Base-by-base conservation (phyloP, 2,113 vertebrate genomes). In the Hyla sarda region DNA sequence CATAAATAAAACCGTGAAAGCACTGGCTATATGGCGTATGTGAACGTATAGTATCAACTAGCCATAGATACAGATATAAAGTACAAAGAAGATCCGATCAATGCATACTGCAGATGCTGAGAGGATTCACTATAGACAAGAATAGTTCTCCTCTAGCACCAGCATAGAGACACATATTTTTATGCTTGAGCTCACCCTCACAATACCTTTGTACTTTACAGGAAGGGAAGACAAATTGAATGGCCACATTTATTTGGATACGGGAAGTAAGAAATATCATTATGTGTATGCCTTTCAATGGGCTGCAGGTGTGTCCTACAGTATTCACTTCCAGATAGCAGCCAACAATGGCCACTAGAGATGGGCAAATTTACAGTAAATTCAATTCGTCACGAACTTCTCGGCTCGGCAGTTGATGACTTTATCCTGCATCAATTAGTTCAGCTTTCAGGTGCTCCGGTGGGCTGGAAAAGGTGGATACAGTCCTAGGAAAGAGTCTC, bases 1-100 rank as follows among this genome's bases (percentile, higher is more conserved):
- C 45, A 88, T 56, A 82, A 84, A 87, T 23, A 5, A 78, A 89
- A 88, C 62, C 28, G 3, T 67, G 72, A 34, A 76, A 23, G 54
- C 41, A 67, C 77, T 37, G 81, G 23, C 41, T 2, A 4, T 69
- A 34, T 28, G 14, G 34, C 12, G 60, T 32, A 56, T 5, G 16
- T 41, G 7, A 65, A 41, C 41, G 8, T 41, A 41, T 8, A 41
- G 8, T 41, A 41, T 5, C 3, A 41, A 6, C 32, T 54, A 32
- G 28, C n/a, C 62, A 21, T 21, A 84, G 58, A 58, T 76, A 54
- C 72, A 84, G 37, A 76, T 28, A n/a, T 34, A 16, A 14, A 52
- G 45, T 25, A 77, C 47, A 67, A 85, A 76, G 50, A 47, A 37
- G 37, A 50, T 28, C 82, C 52, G 30, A n/a, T 37, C n/a, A 77